Evolutionary conservation across 2,113 vertebrate species (phyloP).

Genomic region (Anolis carolinensis): DNA sequence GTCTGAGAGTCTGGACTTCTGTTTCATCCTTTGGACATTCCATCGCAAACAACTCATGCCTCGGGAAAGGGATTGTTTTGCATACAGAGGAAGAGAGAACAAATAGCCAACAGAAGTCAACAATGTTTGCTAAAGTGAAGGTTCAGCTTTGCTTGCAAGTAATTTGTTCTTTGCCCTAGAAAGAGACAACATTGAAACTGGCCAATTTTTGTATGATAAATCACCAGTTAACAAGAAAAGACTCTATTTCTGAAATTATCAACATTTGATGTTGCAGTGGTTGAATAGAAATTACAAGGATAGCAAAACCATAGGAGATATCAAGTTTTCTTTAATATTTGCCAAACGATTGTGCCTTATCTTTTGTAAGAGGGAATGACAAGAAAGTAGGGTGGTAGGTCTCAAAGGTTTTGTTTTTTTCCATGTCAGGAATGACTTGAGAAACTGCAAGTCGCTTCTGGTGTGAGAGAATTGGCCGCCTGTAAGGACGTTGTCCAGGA

Average conservation of each 20-base stretch:
- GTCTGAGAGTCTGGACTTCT: not conserved
- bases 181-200: not conserved
- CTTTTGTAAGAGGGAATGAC: not conserved
- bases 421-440: no score
- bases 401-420: no score
- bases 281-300: not conserved
- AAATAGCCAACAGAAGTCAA: not conserved
- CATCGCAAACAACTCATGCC: not conserved
- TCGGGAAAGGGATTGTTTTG: not conserved
- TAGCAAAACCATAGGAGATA: not conserved
- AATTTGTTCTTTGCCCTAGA: not conserved
- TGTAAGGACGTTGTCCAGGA: no score
- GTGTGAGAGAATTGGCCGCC: no score
- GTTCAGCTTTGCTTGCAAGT: not conserved
- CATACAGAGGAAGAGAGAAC: not conserved
- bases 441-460: no score
- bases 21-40: constrained; percentile 8
- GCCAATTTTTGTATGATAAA: not conserved
- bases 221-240: not conserved
- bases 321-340: not conserved
- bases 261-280: not conserved
- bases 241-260: not conserved
- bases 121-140: not conserved
- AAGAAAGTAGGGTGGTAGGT: not conserved
- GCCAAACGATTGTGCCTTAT: not conserved